phyloP scores from a whole-genome alignment of 2,797 vertebrate genomes.

The Cephalopachus bancanus region DNA sequence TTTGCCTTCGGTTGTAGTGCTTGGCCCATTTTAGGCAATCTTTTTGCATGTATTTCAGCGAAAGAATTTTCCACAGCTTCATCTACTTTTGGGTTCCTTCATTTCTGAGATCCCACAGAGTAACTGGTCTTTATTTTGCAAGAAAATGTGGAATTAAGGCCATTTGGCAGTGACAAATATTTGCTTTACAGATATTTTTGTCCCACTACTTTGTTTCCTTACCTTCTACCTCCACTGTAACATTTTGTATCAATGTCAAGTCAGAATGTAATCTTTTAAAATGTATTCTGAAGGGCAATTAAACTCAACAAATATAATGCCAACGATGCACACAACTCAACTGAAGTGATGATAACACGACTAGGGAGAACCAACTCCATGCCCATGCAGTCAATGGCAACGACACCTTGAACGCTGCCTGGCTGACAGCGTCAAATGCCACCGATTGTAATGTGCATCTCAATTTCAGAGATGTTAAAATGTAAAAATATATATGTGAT shows the following conservation, averaged over 20 bases:
- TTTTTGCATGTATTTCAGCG: not conserved
- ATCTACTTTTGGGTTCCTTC: not conserved
- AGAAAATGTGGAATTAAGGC: not conserved
- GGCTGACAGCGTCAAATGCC: not conserved
- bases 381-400: not conserved
- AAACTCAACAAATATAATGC: not conserved
- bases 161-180: not conserved
- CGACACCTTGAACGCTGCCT: not conserved
- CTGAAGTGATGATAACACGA: not conserved
- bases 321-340: not conserved
- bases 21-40: not conserved
- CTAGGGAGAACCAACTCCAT: not conserved
- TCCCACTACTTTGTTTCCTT: not conserved
- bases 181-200: not conserved
- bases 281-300: slow-evolving; percentile 51
- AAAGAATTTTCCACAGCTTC: not conserved
- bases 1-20: not conserved
- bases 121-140: not conserved
- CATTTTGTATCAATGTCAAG: slow-evolving; percentile 16
- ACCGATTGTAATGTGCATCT: not conserved
- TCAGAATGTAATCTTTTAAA: slow-evolving; percentile 10
- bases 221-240: not conserved
- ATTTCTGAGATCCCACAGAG: not conserved
- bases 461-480: slow-evolving; percentile 15
- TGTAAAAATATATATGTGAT: not conserved